Conservation (phyloP, 1,140 invertebrate genomes). For the Tyrophagus putrescentiae region DNA sequence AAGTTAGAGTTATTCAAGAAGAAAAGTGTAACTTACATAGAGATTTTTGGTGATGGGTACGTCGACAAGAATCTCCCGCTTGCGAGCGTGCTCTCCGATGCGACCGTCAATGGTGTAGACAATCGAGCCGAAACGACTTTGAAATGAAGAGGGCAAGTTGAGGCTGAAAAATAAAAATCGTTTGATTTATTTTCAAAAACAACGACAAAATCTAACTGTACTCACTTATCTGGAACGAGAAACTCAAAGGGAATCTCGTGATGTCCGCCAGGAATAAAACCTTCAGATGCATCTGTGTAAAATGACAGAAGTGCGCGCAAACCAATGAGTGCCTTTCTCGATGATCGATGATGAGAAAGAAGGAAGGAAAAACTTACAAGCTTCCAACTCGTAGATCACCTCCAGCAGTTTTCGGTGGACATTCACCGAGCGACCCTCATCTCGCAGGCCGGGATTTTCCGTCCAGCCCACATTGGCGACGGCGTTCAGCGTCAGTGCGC, state of each 20-base stretch:
- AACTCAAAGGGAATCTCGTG: constrained; percentile 19
- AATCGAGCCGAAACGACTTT: constrained; percentile 13
- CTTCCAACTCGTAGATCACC: background rate
- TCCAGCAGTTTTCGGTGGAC: constrained; percentile 5
- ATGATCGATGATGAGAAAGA: no score
- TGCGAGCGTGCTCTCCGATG: background rate
- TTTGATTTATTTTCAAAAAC: background rate
- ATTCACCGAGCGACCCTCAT: constrained; percentile 9
- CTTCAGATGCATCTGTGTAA: no score
- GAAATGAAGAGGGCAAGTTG: constrained; percentile 15
- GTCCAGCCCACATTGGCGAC: constrained; percentile 14
- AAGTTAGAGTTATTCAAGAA: background rate
- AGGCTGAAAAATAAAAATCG: background rate
- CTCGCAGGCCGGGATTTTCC: constrained; percentile 4
- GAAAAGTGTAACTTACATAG: background rate
- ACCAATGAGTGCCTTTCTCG: no score
- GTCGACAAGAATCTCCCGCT: constrained; percentile 2
- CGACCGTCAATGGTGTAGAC: background rate
- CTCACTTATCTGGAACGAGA: constrained; percentile 8
- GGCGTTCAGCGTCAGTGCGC: background rate
- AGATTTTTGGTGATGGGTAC: background rate
- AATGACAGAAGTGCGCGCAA: no score
- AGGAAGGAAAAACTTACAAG: no score
- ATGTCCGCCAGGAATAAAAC: background rate
- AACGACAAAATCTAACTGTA: no score